Percentiles rank a stretch among this genome's conserved stretches.
Conservation (phyloP, 2,888 invertebrate genomes). For the Slavum lentiscoides region DNA sequence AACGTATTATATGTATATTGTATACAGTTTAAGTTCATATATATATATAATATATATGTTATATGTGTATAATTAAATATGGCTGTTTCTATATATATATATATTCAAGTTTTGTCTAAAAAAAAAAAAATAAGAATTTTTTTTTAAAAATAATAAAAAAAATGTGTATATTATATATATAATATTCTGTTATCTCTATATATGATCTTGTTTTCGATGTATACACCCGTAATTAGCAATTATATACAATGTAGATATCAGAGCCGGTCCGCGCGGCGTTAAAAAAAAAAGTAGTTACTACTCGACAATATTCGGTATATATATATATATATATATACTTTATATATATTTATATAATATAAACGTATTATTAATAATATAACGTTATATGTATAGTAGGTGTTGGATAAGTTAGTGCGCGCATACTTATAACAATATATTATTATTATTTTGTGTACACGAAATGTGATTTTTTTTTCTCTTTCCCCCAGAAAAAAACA, state of each 20-base stretch:
- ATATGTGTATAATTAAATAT: constrained; percentile 29
- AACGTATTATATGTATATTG: not conserved
- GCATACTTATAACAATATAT: not conserved
- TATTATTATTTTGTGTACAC: not conserved
- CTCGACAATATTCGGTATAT: constrained; percentile 8
- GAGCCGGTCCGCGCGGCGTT: not conserved
- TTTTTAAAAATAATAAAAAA: too few relatives aligned
- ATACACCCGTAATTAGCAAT: constrained; percentile 41
- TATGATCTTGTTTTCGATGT: constrained; percentile 37
- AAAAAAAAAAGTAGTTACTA: not conserved
- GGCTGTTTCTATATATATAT: constrained; percentile 22
- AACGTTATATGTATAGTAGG: too few relatives aligned
- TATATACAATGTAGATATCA: constrained; percentile 27
- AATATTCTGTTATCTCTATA: not conserved
- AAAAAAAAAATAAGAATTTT: too few relatives aligned
- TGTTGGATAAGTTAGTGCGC: too few relatives aligned
- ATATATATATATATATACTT: not conserved
- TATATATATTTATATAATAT: not conserved
- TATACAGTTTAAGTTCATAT: constrained; percentile 19
- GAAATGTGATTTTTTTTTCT: not conserved
- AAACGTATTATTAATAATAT: too few relatives aligned
- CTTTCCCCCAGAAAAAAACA: not conserved
- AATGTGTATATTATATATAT: not conserved
- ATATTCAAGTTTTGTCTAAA: constrained; percentile 8
- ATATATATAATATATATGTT: too few relatives aligned